Base-by-base conservation (phyloP, 2,797 vertebrate genomes). In the Clarias pachynema region DNA sequence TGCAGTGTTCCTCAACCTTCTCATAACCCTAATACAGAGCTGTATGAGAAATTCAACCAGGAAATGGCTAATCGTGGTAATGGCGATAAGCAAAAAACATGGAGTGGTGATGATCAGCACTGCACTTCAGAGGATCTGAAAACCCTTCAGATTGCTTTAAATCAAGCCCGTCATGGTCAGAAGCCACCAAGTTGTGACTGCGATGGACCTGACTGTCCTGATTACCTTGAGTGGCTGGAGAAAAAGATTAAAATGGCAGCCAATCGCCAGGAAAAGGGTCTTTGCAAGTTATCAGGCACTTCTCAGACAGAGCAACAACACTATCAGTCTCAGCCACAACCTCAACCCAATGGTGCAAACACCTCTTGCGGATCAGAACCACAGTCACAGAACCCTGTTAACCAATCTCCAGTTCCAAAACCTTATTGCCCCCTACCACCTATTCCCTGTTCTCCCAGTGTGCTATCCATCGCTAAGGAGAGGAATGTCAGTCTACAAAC, bases 141-240 rank as follows among this genome's bases (percentile, higher is more conserved):
- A 56, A 96, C 96, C 56, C 94, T 99, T 86, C 96, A 97, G 89
- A 93, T 95, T 0, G 97, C 97, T 84, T 95, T 99, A 92, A 96
- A 92, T 89, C 95, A 98, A 84, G 97, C 98, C 22, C 97, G 96
- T 91, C 96, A 97, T 24, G 98, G 98, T 24, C 96, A 96, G 90
- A 99, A 99, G 89, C 98, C 98, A 14, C 97, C 97, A 44, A 98
- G 97, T 93, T 99, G 97, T 93, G 96, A 97, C 93, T 99, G 98
- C 80, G 97, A 99, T 5, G 98, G 98, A 88, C 97, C 97, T 0
- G 97, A 99, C 87, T 99, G 98, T 93, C 98, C 98, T 0, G 98
- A 99, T 93, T 99, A 99, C 95, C 96, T 99, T 93, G 97, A 99
- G 91, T 99, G 97, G 98, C 93, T 99, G 90, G 96, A 99, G 92